phyloP scores from a whole-genome alignment of 2,888 invertebrate species.

The Ochropleura plecta region DNA sequence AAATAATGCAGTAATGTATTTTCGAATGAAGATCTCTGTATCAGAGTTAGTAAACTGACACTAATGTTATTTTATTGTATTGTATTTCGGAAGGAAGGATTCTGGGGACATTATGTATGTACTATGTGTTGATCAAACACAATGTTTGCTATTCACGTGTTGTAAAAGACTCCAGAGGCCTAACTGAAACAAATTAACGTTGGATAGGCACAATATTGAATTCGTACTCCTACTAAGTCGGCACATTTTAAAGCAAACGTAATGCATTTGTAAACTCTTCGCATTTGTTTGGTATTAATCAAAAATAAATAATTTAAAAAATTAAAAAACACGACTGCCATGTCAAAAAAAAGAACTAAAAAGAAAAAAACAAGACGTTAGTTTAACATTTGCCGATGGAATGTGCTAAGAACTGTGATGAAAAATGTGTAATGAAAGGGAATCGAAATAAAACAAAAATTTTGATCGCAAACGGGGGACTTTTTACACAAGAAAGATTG shows the following conservation, averaged over 20 bases:
- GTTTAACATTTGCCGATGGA: too few species aligned
- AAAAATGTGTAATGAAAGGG: too few species aligned
- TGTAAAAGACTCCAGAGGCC: too few species aligned
- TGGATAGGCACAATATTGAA: background rate
- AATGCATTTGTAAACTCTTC: too few species aligned
- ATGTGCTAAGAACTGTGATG: too few species aligned
- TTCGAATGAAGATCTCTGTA: background rate
- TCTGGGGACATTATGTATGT: background rate
- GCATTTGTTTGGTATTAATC: background rate
- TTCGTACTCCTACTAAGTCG: background rate
- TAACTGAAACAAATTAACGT: background rate
- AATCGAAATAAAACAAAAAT: too few species aligned
- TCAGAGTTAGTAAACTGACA: background rate
- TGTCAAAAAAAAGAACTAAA: too few species aligned
- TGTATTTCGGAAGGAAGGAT: background rate
- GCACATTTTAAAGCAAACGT: rapidly evolving
- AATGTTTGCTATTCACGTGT: background rate
- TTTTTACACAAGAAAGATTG: too few species aligned
- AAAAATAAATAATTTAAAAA: too few species aligned
- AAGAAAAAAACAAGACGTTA: too few species aligned
- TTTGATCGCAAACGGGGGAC: too few species aligned
- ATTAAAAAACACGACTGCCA: too few species aligned
- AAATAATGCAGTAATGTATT: background rate
- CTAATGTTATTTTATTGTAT: background rate
- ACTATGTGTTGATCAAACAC: background rate